phyloP scores from a whole-genome alignment of 2,113 vertebrate species.

The Suricata suricatta region DNA sequence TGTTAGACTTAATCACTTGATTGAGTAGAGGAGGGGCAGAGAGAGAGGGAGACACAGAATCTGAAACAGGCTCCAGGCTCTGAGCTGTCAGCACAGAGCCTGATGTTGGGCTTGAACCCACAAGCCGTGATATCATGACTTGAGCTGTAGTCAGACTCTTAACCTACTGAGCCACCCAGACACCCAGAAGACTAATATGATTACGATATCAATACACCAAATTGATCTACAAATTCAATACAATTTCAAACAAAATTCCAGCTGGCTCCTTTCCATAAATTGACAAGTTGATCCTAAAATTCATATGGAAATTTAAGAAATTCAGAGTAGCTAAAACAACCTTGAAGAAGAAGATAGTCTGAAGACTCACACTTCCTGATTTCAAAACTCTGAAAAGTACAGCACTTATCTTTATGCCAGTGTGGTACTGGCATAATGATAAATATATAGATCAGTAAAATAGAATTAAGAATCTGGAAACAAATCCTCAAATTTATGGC shows the following conservation, averaged over 20 bases:
- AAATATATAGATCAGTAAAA: background rate
- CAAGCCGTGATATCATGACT: no score
- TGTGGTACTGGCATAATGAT: background rate
- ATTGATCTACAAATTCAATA: background rate
- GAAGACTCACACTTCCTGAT: background rate
- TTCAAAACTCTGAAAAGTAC: background rate
- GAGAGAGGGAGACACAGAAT: no score
- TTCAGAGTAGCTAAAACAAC: background rate
- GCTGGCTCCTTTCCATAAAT: background rate
- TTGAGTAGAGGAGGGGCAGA: background rate
- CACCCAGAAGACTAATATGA: background rate
- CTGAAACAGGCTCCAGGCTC: no score
- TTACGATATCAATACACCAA: background rate
- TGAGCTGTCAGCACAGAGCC: no score
- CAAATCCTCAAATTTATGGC: background rate
- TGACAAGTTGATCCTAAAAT: background rate
- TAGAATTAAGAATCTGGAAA: background rate
- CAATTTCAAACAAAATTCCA: background rate
- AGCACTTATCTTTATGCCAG: background rate
- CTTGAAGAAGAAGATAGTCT: background rate
- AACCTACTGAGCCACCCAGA: no score
- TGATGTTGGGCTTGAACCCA: no score
- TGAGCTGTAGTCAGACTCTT: no score
- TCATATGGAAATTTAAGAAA: conserved; percentile 5
- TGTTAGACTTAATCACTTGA: background rate